Conservation (phyloP, 1,140 invertebrate genomes). For the Drosophila littoralis region DNA sequence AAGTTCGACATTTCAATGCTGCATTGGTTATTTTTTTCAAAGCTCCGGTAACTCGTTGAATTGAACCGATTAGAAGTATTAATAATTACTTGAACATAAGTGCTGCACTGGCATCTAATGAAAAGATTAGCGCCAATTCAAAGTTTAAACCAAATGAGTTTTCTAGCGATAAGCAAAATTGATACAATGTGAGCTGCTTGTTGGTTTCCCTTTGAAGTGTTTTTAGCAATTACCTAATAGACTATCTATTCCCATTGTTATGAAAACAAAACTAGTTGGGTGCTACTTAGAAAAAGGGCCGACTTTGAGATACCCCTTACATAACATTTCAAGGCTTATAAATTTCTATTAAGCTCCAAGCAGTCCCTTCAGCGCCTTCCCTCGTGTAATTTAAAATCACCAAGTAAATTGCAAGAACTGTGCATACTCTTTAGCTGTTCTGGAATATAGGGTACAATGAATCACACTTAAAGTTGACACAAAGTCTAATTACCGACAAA, state of each 20-base stretch:
- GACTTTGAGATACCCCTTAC: neutral
- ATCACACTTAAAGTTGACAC: constrained; percentile 26
- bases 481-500: constrained; percentile 42
- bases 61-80: neutral
- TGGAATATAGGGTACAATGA: constrained; percentile 19
- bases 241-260: constrained; percentile 11
- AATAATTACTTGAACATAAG: constrained; percentile 1
- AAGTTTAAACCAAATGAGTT: constrained; percentile 1
- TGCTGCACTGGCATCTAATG: constrained; percentile 4
- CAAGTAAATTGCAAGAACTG: neutral
- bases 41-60: too few species aligned
- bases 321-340: neutral
- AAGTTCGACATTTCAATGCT: too few species aligned
- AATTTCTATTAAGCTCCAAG: too few species aligned
- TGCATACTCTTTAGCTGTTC: constrained; percentile 3
- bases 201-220: constrained; percentile 26
- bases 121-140: constrained; percentile 15
- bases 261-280: neutral
- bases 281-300: neutral
- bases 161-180: constrained; percentile 19
- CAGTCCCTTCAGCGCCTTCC: too few species aligned
- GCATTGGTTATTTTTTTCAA: too few species aligned
- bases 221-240: constrained; percentile 22
- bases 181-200: neutral
- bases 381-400: too few species aligned